Conservation (phyloP, 2,797 vertebrate species). For the Lithobates sylvaticus region DNA sequence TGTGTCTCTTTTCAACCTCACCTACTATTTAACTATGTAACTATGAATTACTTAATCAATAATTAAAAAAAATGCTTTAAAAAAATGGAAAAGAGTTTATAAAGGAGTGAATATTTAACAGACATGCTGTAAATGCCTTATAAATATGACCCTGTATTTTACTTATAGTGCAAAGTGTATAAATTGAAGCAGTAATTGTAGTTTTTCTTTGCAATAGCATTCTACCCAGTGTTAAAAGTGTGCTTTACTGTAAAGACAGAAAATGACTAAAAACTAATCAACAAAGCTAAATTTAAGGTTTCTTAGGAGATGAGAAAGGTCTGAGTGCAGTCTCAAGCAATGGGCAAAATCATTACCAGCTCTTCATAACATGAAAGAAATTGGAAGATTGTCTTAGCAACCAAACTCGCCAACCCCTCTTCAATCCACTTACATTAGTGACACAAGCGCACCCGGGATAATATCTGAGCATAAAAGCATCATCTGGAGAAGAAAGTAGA, state of each 20-base stretch:
- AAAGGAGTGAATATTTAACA: too few species aligned
- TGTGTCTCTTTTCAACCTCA: too few species aligned
- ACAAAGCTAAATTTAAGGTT: background rate
- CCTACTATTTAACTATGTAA: too few species aligned
- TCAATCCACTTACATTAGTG: conserved; percentile 47
- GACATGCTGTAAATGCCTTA: too few species aligned
- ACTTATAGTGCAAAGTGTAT: too few species aligned
- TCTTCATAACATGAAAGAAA: conserved; percentile 47
- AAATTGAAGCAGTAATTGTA: background rate
- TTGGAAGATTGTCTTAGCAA: conserved; percentile 50
- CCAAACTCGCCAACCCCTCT: conserved; percentile 19
- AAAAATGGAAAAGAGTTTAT: too few species aligned
- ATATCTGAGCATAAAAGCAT: conserved; percentile 36
- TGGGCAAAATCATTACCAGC: conserved; percentile 50
- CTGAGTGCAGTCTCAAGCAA: conserved; percentile 28
- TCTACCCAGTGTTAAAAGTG: background rate
- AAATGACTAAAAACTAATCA: background rate
- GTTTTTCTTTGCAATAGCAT: background rate
- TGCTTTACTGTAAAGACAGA: background rate
- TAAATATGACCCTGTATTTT: too few species aligned
- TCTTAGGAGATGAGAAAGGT: conserved; percentile 14
- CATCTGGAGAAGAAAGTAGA: background rate
- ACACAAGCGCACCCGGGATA: conserved; percentile 16
- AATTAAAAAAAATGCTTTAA: too few species aligned
- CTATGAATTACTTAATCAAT: too few species aligned